These are phyloP conservation scores for Scylla paramamosain DNA, from an alignment of 1,140 invertebrate species.

Conservation along the genomic window DNA sequence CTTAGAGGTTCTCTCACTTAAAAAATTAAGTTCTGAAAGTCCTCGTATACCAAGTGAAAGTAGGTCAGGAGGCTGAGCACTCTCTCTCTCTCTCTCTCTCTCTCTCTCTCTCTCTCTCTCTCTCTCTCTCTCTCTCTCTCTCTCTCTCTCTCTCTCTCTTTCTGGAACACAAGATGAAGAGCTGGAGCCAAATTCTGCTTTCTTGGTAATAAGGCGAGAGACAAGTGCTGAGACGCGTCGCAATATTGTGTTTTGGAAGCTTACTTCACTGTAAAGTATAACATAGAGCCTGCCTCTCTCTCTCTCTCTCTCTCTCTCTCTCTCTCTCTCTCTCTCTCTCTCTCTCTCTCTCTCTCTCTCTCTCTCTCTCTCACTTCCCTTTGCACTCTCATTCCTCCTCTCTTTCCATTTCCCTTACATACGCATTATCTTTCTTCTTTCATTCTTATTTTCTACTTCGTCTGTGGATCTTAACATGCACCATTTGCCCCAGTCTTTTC, in stretches of 20 bases:
- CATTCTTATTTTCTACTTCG: not conserved
- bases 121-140: constrained; percentile 61
- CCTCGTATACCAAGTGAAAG: not conserved
- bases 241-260: not conserved
- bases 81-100: constrained; percentile 43
- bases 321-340: constrained; percentile 27
- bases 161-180: not conserved
- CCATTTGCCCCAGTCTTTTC: not conserved
- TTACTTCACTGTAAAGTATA: not conserved
- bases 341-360: not conserved
- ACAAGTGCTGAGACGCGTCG: not conserved
- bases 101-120: constrained; percentile 58
- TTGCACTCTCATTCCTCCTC: not conserved
- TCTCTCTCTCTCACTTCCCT: not conserved
- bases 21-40: not conserved
- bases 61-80: constrained; percentile 3
- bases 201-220: not conserved
- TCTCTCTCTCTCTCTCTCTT: constrained; percentile 49
- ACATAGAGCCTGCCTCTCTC: not conserved
- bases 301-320: constrained; percentile 41
- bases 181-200: not conserved
- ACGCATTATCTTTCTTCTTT: not conserved
- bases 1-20: not conserved
- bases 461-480: not conserved
- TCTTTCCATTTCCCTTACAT: not conserved